Percentiles rank a stretch among this genome's conserved stretches.
Conservation (phyloP, 2,113 vertebrate species). For the Neolamprologus variostigma region DNA sequence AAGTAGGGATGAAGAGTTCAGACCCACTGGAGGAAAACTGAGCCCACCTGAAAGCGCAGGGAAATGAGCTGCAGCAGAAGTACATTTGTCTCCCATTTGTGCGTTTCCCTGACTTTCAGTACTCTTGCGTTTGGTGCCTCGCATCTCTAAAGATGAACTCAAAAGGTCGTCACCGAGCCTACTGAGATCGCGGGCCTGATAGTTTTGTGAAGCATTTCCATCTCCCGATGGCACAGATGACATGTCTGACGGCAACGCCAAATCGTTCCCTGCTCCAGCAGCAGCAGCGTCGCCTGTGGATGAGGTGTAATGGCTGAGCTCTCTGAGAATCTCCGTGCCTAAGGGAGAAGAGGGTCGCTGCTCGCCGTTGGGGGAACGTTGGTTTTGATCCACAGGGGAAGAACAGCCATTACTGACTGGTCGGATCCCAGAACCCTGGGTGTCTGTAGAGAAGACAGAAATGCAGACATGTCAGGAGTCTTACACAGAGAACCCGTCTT, state of each 20-base stretch:
- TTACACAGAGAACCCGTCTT: not conserved
- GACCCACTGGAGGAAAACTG: conserved; percentile 80
- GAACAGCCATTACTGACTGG: conserved; percentile 84
- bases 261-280: conserved; percentile 46
- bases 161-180: conserved; percentile 65
- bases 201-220: conserved; percentile 48
- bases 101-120: conserved; percentile 73
- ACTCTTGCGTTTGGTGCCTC: conserved; percentile 81
- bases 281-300: conserved; percentile 65
- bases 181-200: conserved; percentile 36
- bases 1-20: conserved; percentile 86
- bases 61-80: conserved; percentile 70
- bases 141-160: conserved; percentile 74
- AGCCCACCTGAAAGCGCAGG: conserved; percentile 80
- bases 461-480: not conserved
- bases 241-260: conserved; percentile 31
- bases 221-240: conserved; percentile 15
- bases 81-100: conserved; percentile 75
- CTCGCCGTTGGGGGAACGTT: conserved; percentile 71
- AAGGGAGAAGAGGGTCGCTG: conserved; percentile 80
- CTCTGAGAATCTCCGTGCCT: conserved; percentile 86
- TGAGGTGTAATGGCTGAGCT: conserved; percentile 84
- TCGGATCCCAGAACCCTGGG: conserved; percentile 66
- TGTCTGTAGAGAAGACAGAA: conserved; percentile 61
- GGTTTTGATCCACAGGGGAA: conserved; percentile 74